Percentiles rank a stretch among this genome's conserved stretches.
Evolutionary conservation across 2,888 invertebrate species (phyloP).

Genomic region (Venusia cambrica): DNA sequence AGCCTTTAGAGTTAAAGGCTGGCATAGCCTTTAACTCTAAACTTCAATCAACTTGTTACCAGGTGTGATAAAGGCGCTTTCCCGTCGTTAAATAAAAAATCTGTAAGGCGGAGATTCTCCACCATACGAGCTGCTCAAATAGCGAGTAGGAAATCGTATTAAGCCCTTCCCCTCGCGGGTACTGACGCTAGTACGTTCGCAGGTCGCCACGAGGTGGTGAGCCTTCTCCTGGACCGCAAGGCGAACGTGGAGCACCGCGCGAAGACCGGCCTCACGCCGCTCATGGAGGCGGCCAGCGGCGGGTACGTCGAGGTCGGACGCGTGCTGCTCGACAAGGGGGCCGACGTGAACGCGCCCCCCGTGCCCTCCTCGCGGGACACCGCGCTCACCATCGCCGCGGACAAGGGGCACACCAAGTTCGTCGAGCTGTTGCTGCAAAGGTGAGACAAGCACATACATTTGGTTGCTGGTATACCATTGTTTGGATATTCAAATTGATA

Average conservation of each 20-base stretch:
- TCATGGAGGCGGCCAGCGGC: conserved; percentile 99
- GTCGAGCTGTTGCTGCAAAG: conserved; percentile 90
- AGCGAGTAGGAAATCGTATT: background rate
- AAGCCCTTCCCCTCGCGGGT: accelerated
- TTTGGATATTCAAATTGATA: too few relatives aligned
- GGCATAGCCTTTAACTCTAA: too few relatives aligned
- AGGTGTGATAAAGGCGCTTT: too few relatives aligned
- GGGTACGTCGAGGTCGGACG: conserved; percentile 99
- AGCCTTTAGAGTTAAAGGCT: too few relatives aligned
- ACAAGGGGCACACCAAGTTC: conserved; percentile 98
- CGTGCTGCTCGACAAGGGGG: conserved; percentile 96
- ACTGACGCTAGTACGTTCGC: too few relatives aligned
- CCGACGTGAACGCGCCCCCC: conserved; percentile 99
- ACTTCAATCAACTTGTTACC: too few relatives aligned
- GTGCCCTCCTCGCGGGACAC: conserved; percentile 99
- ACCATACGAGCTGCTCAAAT: too few relatives aligned
- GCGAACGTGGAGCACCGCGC: conserved; percentile 99
- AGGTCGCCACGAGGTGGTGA: conserved; percentile 97
- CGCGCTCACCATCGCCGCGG: conserved; percentile 99
- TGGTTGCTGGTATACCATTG: too few relatives aligned
- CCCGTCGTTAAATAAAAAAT: too few relatives aligned
- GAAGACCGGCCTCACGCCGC: conserved; percentile 98
- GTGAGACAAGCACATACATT: conserved; percentile 39
- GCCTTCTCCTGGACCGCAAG: conserved; percentile 95
- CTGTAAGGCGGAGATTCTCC: too few relatives aligned